Conservation (phyloP, 2,113 vertebrate species). For the Ranitomeya imitator region DNA sequence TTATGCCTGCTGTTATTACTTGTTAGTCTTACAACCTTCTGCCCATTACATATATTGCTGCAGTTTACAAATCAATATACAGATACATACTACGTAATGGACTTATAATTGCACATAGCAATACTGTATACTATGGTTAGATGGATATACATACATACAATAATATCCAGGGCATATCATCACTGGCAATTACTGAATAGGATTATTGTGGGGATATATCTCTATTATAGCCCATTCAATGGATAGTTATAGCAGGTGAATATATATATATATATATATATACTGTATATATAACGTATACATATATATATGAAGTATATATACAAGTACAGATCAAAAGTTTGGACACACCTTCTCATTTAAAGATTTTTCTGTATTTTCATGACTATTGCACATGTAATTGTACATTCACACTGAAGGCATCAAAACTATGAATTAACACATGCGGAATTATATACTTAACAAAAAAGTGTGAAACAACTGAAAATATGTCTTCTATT, state of each 20-base stretch:
- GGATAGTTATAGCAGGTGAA: background rate
- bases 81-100: background rate
- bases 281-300: too few species aligned
- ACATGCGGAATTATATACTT: too few species aligned
- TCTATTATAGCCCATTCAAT: background rate
- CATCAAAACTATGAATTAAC: too few species aligned
- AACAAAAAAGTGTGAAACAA: too few species aligned
- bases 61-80: slow-evolving; percentile 10
- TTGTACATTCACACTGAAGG: too few species aligned
- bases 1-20: slow-evolving; percentile 3
- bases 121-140: background rate
- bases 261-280: background rate
- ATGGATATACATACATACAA: background rate
- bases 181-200: background rate
- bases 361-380: too few species aligned
- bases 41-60: background rate
- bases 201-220: background rate
- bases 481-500: too few species aligned
- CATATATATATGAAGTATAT: too few species aligned
- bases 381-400: too few species aligned
- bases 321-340: too few species aligned
- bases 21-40: slow-evolving; percentile 11
- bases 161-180: background rate
- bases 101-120: background rate
- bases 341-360: too few species aligned